Base-by-base conservation (phyloP, 2,888 invertebrate species). In the Eumacrocentrus americanus region DNA sequence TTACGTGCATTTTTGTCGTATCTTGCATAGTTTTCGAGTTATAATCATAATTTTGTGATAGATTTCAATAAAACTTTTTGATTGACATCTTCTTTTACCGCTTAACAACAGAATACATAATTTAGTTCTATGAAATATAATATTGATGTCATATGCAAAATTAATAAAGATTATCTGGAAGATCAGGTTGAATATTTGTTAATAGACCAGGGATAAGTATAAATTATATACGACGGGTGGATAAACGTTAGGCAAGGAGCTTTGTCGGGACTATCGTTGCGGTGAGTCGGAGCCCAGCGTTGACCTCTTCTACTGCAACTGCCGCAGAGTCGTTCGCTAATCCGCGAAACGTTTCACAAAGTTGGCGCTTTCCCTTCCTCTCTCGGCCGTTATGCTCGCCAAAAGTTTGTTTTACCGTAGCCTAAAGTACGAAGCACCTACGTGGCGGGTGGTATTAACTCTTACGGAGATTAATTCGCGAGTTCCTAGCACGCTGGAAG, bases 271-370 rank as follows among this genome's bases (percentile, higher is more conserved):
- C 47, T 56, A 44, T 61, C 48, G 29, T 34, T 54, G 46, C 55
- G 60, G 46, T 37, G 16, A 35, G 44, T 51, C 29, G 38, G 53
- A 58, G 53, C 48, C 48, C 34, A 48, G 22, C 53, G 53, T 53
- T 53, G 53, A 53, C 61, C 59, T 59, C 54, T 11, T 51, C 22
- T 44, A 50, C 51, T 59, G 42, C n/a, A 20, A 38, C 60, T 61
- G 59, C 20, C 50, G 54, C 40, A 57, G 48, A 55, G 48, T 53
- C 60, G 37, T 54, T 59, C 66, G 64, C 67, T 67, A 67, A 67
- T 67, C 63, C 67, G 66, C 64, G 67, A 67, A 67, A 66, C 61
- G 64, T 66, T 67, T 61, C 64, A 48, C 53, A 23, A 67, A 67
- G 62, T 67, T 67, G 56, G 40, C 37, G 62, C 50, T 58, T 53